A percentile compares a stretch with the other conserved stretches of the same genome.
Conservation (phyloP, 1,140 invertebrate genomes). For the Brachystomella parvula region DNA sequence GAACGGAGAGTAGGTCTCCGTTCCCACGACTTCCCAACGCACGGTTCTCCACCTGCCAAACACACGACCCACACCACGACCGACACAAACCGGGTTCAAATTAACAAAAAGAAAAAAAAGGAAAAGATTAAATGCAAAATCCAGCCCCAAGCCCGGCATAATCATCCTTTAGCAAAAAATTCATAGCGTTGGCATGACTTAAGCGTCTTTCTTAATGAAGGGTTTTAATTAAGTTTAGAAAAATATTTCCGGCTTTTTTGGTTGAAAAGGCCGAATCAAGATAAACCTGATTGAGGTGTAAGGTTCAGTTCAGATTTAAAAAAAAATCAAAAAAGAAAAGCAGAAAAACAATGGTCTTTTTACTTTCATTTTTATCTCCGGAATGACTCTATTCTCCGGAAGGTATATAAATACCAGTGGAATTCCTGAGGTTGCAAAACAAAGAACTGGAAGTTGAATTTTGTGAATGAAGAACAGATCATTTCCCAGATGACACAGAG, state of each 20-base stretch:
- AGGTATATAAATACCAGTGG: background rate
- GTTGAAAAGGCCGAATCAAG: no score
- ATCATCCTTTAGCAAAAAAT: background rate
- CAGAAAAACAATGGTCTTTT: no score
- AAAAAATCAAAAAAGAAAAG: no score
- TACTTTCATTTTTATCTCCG: no score
- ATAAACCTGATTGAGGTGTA: no score
- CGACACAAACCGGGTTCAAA: background rate
- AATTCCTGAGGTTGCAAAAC: background rate
- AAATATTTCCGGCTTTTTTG: no score
- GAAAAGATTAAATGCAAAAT: no score
- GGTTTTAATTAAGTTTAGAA: background rate
- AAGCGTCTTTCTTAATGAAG: background rate
- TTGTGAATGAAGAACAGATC: background rate
- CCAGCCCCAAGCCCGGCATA: no score
- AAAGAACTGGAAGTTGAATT: background rate
- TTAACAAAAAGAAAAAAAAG: background rate
- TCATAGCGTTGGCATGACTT: no score
- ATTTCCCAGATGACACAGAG: background rate
- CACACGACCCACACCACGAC: conserved; percentile 22
- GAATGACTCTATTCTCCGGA: background rate
- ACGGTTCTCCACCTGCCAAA: conserved; percentile 34
- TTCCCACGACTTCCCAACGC: conserved; percentile 23
- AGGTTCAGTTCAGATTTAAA: no score
- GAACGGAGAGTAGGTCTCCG: conserved; percentile 18